Percentiles rank a stretch among this genome's conserved stretches.
Conservation (phyloP, 1,140 invertebrate species). For the Whitmania pigra region DNA sequence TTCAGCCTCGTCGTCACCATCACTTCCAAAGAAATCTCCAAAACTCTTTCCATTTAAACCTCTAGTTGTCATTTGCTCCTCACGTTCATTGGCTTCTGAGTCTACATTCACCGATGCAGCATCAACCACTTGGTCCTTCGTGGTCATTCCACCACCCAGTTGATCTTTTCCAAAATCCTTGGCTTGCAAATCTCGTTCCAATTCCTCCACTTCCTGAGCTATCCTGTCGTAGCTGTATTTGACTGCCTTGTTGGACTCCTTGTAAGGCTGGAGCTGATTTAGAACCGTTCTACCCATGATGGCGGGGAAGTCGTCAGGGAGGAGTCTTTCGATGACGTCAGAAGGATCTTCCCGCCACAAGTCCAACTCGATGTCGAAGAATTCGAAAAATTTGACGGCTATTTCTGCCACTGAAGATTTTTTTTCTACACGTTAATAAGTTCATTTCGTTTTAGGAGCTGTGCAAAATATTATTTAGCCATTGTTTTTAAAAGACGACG, state of each 20-base stretch:
- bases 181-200: not conserved
- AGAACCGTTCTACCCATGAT: slow-evolving; percentile 3
- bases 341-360: not conserved
- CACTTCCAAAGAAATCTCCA: not conserved
- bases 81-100: not conserved
- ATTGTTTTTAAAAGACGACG: too few relatives aligned
- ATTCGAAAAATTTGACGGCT: not conserved
- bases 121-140: not conserved
- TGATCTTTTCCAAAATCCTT: not conserved
- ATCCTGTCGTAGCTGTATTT: not conserved
- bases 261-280: not conserved
- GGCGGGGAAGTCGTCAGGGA: not conserved
- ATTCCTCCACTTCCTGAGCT: not conserved
- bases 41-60: not conserved
- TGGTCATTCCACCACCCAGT: not conserved
- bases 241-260: not conserved
- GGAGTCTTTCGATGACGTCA: not conserved
- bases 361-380: slow-evolving; percentile 2
- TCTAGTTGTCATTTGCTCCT: not conserved
- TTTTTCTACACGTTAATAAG: not conserved
- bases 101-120: not conserved
- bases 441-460: too few relatives aligned
- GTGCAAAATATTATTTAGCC: too few relatives aligned
- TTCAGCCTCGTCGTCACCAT: not conserved
- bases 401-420: slow-evolving; percentile 5